Percentiles rank a stretch among this genome's conserved stretches.
Conservation (phyloP, 1,140 invertebrate species). For the Hyphantria cunea region DNA sequence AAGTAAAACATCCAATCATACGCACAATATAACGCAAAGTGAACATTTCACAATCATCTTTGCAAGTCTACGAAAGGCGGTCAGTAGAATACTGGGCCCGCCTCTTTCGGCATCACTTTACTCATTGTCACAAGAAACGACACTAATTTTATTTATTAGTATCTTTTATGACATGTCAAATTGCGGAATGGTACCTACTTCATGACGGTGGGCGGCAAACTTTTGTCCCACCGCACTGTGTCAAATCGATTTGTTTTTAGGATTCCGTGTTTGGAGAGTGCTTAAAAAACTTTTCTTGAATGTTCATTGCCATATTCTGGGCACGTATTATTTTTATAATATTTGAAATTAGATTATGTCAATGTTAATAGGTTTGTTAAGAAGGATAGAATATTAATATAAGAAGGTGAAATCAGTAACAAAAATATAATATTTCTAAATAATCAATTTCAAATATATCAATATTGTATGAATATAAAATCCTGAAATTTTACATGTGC, state of each 20-base stretch:
- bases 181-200: slow-evolving; percentile 52
- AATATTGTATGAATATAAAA: too few species aligned
- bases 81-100: slow-evolving; percentile 18
- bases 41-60: not conserved
- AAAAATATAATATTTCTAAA: too few species aligned
- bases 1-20: slow-evolving; percentile 30
- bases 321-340: not conserved
- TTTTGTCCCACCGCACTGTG: slow-evolving; percentile 40
- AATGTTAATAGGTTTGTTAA: too few species aligned
- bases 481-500: too few species aligned
- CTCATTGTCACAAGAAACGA: slow-evolving; percentile 49
- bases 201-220: slow-evolving; percentile 45
- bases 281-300: not conserved
- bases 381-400: too few species aligned
- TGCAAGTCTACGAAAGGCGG: not conserved
- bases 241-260: slow-evolving; percentile 53
- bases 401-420: too few species aligned
- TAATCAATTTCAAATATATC: too few species aligned
- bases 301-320: not conserved
- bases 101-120: slow-evolving; percentile 43
- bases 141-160: slow-evolving; percentile 77
- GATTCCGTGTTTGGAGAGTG: slow-evolving; percentile 6
- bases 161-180: slow-evolving; percentile 59
- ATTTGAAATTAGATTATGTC: slow-evolving; percentile 1
- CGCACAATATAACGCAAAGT: slow-evolving; percentile 26